Conservation (phyloP, 2,113 vertebrate genomes). For the Larimichthys crocea region DNA sequence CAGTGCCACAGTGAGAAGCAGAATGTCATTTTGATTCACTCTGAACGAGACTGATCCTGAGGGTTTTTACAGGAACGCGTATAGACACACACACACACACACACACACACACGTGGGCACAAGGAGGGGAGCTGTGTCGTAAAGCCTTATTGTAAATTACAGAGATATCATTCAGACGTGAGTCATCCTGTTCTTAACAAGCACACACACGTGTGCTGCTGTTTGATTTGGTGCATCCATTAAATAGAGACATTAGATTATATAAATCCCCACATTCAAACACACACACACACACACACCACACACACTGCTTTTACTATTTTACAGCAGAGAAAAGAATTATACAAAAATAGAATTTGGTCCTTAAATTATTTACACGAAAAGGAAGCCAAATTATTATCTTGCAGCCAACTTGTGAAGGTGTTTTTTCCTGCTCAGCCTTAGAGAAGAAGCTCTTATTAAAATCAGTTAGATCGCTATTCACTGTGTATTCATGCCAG, state of each 20-base stretch:
- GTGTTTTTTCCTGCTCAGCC: neutral
- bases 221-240: constrained; percentile 40
- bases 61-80: constrained; percentile 42
- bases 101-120: neutral
- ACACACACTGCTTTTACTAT: constrained; percentile 2
- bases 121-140: constrained; percentile 22
- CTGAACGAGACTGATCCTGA: constrained; percentile 62
- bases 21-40: constrained; percentile 64
- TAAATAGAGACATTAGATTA: constrained; percentile 43
- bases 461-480: no score
- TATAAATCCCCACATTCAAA: constrained; percentile 10
- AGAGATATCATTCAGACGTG: constrained; percentile 47
- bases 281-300: neutral
- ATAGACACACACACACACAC: constrained; percentile 8
- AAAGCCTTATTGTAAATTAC: constrained; percentile 51
- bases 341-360: constrained; percentile 44
- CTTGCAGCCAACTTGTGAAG: constrained; percentile 11
- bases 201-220: constrained; percentile 1
- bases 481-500: no score
- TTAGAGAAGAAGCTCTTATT: neutral
- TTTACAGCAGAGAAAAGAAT: constrained; percentile 25
- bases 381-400: constrained; percentile 40
- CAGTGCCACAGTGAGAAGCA: constrained; percentile 53
- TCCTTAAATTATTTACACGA: constrained; percentile 52
- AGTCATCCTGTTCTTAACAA: constrained; percentile 42